Conservation (phyloP, 2,113 vertebrate species). For the Solenodon paradoxus region DNA sequence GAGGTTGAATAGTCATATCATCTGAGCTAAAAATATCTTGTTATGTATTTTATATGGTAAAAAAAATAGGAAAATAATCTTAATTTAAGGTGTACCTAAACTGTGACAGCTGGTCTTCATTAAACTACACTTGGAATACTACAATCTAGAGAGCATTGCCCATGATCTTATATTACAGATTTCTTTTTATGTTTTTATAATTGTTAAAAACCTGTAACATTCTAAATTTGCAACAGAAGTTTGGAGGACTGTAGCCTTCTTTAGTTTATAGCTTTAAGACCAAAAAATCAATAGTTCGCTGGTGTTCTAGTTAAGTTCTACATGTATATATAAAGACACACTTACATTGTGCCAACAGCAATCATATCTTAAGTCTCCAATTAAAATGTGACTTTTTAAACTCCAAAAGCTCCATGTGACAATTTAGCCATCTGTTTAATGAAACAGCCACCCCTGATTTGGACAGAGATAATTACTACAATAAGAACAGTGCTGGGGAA, state of each 20-base stretch:
- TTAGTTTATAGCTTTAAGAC: background rate
- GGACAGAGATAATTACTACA: slow-evolving; percentile 63
- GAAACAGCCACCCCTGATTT: slow-evolving; percentile 47
- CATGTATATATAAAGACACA: background rate
- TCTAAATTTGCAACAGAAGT: background rate
- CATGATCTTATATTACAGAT: too few species aligned
- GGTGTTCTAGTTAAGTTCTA: background rate
- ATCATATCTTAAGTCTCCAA: slow-evolving; percentile 55
- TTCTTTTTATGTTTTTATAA: background rate
- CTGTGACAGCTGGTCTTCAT: too few species aligned
- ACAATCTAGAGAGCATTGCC: too few species aligned
- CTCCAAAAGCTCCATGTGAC: slow-evolving; percentile 37
- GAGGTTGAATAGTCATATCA: background rate
- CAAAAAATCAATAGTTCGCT: background rate
- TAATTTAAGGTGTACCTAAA: too few species aligned
- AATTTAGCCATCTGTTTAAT: slow-evolving; percentile 69
- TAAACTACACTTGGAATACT: background rate
- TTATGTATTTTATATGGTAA: slow-evolving; percentile 8
- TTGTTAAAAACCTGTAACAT: background rate
- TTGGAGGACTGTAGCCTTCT: background rate
- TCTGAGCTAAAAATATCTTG: background rate
- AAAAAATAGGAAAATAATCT: background rate
- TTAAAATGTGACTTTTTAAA: slow-evolving; percentile 72
- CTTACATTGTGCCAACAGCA: slow-evolving; percentile 45
- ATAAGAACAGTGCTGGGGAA: slow-evolving; percentile 26